phyloP scores from a whole-genome alignment of 2,888 invertebrate species.

The Drosophila limbata region DNA sequence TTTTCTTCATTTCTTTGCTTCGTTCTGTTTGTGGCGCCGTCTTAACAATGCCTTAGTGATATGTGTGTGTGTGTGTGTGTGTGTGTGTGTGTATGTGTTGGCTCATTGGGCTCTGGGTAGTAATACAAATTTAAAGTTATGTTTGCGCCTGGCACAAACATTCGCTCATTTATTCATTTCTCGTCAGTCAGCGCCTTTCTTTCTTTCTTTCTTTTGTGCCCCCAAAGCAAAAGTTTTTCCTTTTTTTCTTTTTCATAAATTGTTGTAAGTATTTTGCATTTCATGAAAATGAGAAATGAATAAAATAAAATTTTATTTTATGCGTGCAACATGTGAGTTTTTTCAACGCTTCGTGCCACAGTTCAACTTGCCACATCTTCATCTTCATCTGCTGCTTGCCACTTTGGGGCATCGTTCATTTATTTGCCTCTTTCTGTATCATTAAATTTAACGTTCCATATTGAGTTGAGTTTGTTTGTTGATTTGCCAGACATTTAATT shows the following conservation, averaged over 20 bases:
- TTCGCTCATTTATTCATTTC: slow-evolving; percentile 75
- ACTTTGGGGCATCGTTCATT: slow-evolving; percentile 24
- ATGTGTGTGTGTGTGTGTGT: slow-evolving; percentile 12
- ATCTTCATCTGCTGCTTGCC: background rate
- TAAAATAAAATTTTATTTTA: slow-evolving; percentile 85
- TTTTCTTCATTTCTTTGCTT: slow-evolving; percentile 32
- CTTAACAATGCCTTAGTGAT: slow-evolving; percentile 64
- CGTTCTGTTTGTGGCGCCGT: slow-evolving; percentile 24
- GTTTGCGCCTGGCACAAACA: slow-evolving; percentile 54
- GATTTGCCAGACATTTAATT: slow-evolving; percentile 21
- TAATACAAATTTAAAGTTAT: slow-evolving; percentile 82
- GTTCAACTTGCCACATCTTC: slow-evolving; percentile 1
- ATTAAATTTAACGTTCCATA: slow-evolving; percentile 71
- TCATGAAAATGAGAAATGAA: slow-evolving; percentile 80
- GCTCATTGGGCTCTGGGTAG: slow-evolving; percentile 78
- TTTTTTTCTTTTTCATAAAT: slow-evolving; percentile 54
- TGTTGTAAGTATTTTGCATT: slow-evolving; percentile 69
- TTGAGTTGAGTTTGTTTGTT: slow-evolving; percentile 20
- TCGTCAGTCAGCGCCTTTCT: slow-evolving; percentile 61
- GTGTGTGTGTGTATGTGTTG: slow-evolving; percentile 25
- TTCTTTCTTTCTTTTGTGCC: slow-evolving; percentile 33
- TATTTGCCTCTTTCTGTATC: slow-evolving; percentile 48
- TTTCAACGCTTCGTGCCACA: slow-evolving; percentile 44
- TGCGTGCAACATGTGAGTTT: slow-evolving; percentile 82
- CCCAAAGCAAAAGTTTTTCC: slow-evolving; percentile 20